A percentile compares a stretch with the other conserved stretches of the same genome.
phyloP scores from a whole-genome alignment of 2,113 vertebrate species.

The Eurypyga helias region DNA sequence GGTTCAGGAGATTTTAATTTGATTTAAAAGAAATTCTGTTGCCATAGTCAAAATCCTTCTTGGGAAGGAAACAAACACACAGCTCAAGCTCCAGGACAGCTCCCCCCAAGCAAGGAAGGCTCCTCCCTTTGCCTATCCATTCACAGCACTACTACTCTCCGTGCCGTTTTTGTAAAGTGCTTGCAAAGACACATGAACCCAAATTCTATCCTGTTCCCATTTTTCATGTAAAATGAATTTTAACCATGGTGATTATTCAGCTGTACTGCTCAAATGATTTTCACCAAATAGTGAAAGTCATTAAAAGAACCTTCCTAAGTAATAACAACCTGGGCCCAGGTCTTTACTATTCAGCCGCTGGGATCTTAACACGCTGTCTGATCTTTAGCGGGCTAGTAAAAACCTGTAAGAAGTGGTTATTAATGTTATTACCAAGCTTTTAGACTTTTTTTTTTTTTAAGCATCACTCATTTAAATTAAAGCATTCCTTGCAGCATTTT shows the following conservation, averaged over 20 bases:
- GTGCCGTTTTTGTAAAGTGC: not conserved
- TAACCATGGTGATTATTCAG: conserved; percentile 46
- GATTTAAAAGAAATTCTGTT: not conserved
- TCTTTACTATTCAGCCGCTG: not conserved
- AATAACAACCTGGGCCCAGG: not conserved
- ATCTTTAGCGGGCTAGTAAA: conserved; percentile 56
- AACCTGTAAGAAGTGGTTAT: conserved; percentile 52
- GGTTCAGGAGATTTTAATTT: not conserved
- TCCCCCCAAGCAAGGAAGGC: not conserved
- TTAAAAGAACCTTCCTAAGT: conserved; percentile 48
- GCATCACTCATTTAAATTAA: conserved; percentile 65
- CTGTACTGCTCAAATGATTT: conserved; percentile 58
- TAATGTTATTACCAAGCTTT: conserved; percentile 66
- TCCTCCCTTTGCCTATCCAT: not conserved
- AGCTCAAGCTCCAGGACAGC: not conserved
- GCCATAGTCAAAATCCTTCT: not conserved
- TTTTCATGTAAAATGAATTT: conserved; percentile 59
- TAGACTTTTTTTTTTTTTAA: not conserved
- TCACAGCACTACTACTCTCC: not conserved
- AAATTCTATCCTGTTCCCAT: conserved; percentile 32
- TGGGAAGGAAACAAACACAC: not conserved
- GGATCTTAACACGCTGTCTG: conserved; percentile 47
- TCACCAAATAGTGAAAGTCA: conserved; percentile 69
- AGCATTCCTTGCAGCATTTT: conserved; percentile 34
- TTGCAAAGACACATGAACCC: not conserved